Conservation (phyloP, 2,797 vertebrate species). For the Danio tinwini region DNA sequence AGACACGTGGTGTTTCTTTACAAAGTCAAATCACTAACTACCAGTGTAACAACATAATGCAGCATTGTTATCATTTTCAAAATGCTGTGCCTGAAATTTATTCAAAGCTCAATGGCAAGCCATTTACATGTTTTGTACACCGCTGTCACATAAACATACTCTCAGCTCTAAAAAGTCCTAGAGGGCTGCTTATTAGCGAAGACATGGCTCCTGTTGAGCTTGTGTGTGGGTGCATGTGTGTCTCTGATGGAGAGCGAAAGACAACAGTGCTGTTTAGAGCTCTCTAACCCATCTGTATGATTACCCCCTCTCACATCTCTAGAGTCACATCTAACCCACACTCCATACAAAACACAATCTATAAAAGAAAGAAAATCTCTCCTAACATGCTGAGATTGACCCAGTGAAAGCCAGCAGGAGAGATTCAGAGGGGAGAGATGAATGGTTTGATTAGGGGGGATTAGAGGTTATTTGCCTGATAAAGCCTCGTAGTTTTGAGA, state of each 20-base stretch:
- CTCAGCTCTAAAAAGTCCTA: slow-evolving; percentile 26
- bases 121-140: neutral
- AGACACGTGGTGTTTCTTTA: too few species aligned
- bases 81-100: too few species aligned
- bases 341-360: slow-evolving; percentile 29
- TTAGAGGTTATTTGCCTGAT: slow-evolving; percentile 42
- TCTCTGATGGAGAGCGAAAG: slow-evolving; percentile 34
- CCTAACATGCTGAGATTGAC: slow-evolving; percentile 34
- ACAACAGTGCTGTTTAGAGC: slow-evolving; percentile 24
- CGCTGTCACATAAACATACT: neutral
- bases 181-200: slow-evolving; percentile 48
- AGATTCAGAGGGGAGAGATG: slow-evolving; percentile 15
- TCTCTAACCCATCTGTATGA: slow-evolving; percentile 46
- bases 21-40: too few species aligned
- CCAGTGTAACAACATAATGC: too few species aligned
- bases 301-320: slow-evolving; percentile 56
- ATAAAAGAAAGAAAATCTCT: slow-evolving; percentile 32
- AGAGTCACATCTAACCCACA: slow-evolving; percentile 57
- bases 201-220: slow-evolving; percentile 32
- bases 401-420: slow-evolving; percentile 23
- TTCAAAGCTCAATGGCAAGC: neutral
- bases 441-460: slow-evolving; percentile 34
- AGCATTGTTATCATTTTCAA: too few species aligned
- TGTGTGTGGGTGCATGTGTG: slow-evolving; percentile 30
- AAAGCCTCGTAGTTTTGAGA: slow-evolving; percentile 31